Evolutionary conservation across 2,888 invertebrate species (phyloP), one percentile per base, ranked within the genome.

Genomic region (Nebria salina): DNA sequence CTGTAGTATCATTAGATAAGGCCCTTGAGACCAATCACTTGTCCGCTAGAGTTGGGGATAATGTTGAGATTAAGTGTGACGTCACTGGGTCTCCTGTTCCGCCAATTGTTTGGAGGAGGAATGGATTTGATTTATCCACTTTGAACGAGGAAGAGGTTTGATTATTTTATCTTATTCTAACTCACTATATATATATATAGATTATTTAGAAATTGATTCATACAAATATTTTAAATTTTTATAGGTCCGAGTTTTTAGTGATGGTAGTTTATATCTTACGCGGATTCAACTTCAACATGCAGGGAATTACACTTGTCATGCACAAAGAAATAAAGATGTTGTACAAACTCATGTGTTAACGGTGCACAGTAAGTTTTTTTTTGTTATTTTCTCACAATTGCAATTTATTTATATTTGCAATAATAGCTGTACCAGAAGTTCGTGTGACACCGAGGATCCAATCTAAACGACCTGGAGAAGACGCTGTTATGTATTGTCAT

Each of bases 241-340:
- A 34, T 80, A 90, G 87, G 88, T 92, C 77, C 90, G 94, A 85
- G 93, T 95, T 9, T 94, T 94, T 88, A 93, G 92, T 82, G 95
- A 95, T 86, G 95, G 95, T 2, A 93, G 94, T 77, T 90, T 95
- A 73, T 95, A 94, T 87, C 90, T 95, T 83, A 93, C 93, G 72
- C 91, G 93, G 84, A 93, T 94, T 82, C 94, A 94, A 85, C 90
- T 95, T 74, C 91, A 94, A 82, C 94, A 95, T 87, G 93, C 94
- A 73, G 95, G 95, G 26, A 95, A 95, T 90, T 95, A 94, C 88
- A 93, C 94, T 1, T 95, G 95, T 86, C 93, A 94, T 86, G 94
- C 94, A 25, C 91, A 93, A 84, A 90, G 93, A 82, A 94, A 94
- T 88, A 92, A 93, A 82, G 93, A 93, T 84, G 93, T 94, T 74